Evolutionary conservation across 2,797 vertebrate genomes (phyloP), one percentile per base, ranked within the genome.

Genomic region (Scomberomorus guttatus): DNA sequence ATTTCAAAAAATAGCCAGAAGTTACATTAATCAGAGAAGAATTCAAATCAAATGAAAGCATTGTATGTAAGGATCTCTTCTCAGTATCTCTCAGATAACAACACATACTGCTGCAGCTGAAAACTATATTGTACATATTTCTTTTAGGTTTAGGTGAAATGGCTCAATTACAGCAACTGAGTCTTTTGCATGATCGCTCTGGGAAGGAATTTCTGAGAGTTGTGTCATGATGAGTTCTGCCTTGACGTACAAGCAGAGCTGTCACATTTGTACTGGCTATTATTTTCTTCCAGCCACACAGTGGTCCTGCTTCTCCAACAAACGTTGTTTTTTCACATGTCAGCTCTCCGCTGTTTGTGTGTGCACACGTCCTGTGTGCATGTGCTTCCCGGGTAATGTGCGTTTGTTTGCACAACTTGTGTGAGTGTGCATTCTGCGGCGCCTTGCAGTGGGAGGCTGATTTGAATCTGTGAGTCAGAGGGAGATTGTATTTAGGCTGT

Each of bases 401-500:
- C 54, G 56, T 77, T 68, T 77, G 65, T 74, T 75, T 74, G 48
- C 61, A 32, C 52, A 68, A 9, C 63, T 77, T 24, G 32, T 46
- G 75, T 48, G 57, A 68, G 39, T 68, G 72, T 75, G 76, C 57
- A 14, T 74, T 79, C 73, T 72, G 67, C 67, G 63, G 79, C 25
- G 58, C 52, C 71, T 65, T 66, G 72, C 61, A 13, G 70, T 74
- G 50, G 79, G 70, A 72, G 80, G 79, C 64, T 79, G 79, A 87
- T 90, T 85, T 89, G 65, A 86, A 82, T 88, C 76, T 77, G 42
- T 48, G 82, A 80, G 68, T 85, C 81, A 72, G 80, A 64, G 56
- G 79, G 79, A 88, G 77, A 85, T 83, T 81, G 74, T 55, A 64
- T 87, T 86, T 83, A 73, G 75, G 52, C 60, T 71, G 72, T 92